phyloP scores from a whole-genome alignment of 2,113 vertebrate genomes.

The Pithys albifrons region DNA sequence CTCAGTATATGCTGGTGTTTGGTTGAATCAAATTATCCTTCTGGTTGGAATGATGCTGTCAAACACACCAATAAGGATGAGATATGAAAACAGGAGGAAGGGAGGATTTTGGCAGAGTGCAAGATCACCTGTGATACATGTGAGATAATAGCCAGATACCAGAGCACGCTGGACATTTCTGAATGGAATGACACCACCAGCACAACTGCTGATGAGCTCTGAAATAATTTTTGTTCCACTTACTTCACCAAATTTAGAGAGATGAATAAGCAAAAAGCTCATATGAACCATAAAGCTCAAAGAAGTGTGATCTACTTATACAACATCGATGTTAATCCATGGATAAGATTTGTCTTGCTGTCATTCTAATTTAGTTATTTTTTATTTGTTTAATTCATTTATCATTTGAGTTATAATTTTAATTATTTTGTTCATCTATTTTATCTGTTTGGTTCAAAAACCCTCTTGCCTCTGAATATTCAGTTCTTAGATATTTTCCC shows the following conservation, averaged over 20 bases:
- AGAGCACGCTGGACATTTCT: neutral
- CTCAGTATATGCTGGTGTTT: neutral
- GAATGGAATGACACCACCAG: neutral
- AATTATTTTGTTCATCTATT: neutral
- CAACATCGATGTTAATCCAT: neutral
- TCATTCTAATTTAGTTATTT: neutral
- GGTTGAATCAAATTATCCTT: neutral
- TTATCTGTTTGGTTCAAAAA: neutral
- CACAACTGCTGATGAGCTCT: neutral
- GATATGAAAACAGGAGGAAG: neutral
- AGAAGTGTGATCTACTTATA: neutral
- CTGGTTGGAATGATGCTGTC: neutral
- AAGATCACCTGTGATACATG: neutral
- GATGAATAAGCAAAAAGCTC: neutral
- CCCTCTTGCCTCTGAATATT: neutral
- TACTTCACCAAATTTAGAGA: neutral
- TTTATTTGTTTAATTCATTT: neutral
- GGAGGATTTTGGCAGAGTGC: neutral
- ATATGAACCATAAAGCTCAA: neutral
- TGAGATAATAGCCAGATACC: neutral
- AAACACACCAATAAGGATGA: neutral
- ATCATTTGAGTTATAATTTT: neutral
- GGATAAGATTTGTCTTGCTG: neutral
- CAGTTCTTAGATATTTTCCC: neutral
- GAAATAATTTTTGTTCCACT: neutral